Percentiles rank a stretch among this genome's conserved stretches.
Evolutionary conservation across 2,888 invertebrate genomes (phyloP).

Genomic region (Lottia scabra): DNA sequence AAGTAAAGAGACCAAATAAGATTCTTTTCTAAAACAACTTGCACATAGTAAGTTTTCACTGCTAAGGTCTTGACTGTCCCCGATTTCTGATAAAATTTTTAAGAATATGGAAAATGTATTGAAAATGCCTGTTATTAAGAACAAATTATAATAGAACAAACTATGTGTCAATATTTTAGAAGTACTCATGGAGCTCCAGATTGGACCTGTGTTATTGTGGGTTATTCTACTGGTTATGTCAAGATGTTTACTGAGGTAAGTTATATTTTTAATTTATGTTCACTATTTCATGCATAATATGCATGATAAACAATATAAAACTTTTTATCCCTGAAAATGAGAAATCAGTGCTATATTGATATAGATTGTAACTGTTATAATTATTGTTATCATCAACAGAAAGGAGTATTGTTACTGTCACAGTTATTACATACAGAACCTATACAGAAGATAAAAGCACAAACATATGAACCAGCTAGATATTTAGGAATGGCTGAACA

Average conservation of each 20-base stretch:
- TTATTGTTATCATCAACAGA: slow-evolving; percentile 68
- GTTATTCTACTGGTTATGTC: slow-evolving; percentile 86
- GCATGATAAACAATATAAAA: too few relatives aligned
- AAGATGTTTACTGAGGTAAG: slow-evolving; percentile 85
- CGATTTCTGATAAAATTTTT: not conserved
- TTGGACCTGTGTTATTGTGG: slow-evolving; percentile 92
- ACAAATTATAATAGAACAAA: too few relatives aligned
- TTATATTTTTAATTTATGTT: not conserved
- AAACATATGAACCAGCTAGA: slow-evolving; percentile 74
- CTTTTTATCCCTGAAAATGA: too few relatives aligned
- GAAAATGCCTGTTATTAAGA: too few relatives aligned
- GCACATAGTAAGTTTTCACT: too few relatives aligned
- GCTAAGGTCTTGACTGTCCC: not conserved
- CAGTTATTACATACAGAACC: slow-evolving; percentile 88
- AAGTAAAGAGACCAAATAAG: not conserved
- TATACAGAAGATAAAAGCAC: slow-evolving; percentile 83
- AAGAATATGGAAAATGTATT: not conserved
- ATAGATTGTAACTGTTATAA: too few relatives aligned
- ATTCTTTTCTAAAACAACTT: too few relatives aligned
- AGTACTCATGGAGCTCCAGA: slow-evolving; percentile 80
- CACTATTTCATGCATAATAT: not conserved
- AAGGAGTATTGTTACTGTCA: slow-evolving; percentile 82
- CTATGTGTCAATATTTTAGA: slow-evolving; percentile 41
- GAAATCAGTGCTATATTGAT: too few relatives aligned
- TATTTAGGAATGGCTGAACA: slow-evolving; percentile 65